Base-by-base conservation (phyloP, 2,888 invertebrate genomes). In the Hydraecia micacea region DNA sequence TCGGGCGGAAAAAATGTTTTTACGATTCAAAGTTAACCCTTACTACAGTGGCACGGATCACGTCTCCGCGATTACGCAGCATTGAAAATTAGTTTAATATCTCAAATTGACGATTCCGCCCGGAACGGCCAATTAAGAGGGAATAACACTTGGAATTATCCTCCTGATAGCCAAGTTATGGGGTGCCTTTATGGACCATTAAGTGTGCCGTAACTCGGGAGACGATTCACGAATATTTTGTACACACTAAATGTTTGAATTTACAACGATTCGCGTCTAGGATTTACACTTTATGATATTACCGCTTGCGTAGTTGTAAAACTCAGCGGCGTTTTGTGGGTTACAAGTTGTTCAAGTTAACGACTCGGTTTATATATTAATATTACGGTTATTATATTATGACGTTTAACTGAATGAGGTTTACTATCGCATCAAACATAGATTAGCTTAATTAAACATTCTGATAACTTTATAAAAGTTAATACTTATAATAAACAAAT, bases 1-100 rank as follows among this genome's bases (percentile, higher is more conserved):
- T 69, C 71, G 65, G 62, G 71, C 49, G 39, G 60, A 77, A 81
- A 86, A 87, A 83, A 86, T 83, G 79, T 78, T 87, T 90, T 89
- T 88, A 90, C 88, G 84, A 86, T 75, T 79, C 73, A 79, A 86
- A 87, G 78, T 75, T 90, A 93, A 93, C 94, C 94, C 94, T 91
- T 91, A 11, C 11, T 11, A 89, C 91, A 87, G 87, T 88, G 90
- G 88, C 70, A 73, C 77, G 83, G 87, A 90, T 91, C 95, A 95
- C 95, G 95, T 95, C 94, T 93, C 91, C 91, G 87, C 95, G 95
- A 96, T 96, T 95, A 96, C 94, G 92, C 92, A 90, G 93, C 96
- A 96, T 96, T 95, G 96, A 96, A 96, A 96, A 97, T 97, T 97
- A 97, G 96, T 96, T 96, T 96, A 96, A 96, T 96, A 97, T 96